phyloP scores from a whole-genome alignment of 2,113 vertebrate species.

The Lagenorhynchus albirostris region DNA sequence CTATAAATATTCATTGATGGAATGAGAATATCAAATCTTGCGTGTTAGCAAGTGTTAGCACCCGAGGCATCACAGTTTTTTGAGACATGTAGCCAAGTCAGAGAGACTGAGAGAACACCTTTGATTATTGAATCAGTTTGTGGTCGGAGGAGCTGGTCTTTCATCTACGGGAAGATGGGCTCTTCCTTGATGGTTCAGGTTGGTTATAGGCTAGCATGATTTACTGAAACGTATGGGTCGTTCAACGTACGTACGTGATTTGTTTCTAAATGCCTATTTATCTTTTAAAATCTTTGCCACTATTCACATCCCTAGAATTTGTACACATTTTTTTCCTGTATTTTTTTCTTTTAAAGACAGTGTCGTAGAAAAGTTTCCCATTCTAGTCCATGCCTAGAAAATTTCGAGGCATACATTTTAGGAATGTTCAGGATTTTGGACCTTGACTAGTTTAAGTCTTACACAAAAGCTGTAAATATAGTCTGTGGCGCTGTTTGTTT shows the following conservation, averaged over 20 bases:
- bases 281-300: too few relatives aligned
- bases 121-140: neutral
- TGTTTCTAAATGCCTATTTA: neutral
- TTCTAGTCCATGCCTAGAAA: neutral
- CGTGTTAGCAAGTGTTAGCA: fast-evolving
- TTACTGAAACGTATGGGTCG: neutral
- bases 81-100: fast-evolving
- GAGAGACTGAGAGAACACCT: fast-evolving
- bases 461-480: neutral
- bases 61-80: fast-evolving
- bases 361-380: neutral
- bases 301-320: neutral
- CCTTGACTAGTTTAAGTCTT: neutral
- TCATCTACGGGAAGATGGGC: fast-evolving
- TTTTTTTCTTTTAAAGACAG: neutral
- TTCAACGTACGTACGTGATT: fast-evolving
- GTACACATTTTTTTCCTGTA: neutral
- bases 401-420: too few relatives aligned
- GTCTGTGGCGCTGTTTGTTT: neutral
- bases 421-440: neutral
- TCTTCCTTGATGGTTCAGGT: too few relatives aligned
- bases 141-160: fast-evolving
- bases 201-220: fast-evolving
- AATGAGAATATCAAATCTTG: neutral
- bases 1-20: fast-evolving